Evolutionary conservation across 1,140 invertebrate species (phyloP), one percentile per base, ranked within the genome.

Genomic region (Megalonaias nervosa): DNA sequence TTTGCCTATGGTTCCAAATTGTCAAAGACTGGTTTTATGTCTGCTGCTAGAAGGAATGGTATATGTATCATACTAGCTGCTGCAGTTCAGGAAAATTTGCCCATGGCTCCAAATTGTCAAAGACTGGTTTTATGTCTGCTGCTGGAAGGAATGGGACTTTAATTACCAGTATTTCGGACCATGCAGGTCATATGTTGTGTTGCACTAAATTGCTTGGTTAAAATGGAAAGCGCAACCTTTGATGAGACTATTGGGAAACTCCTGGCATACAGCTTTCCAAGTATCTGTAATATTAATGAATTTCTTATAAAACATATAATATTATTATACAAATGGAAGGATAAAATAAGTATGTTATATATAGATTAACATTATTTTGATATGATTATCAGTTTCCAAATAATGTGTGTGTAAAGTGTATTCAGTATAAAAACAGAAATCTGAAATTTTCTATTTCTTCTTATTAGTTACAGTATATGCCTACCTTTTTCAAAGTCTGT

Each of bases 21-120:
- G 14, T 66, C 16, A 26, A 66, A 66, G 65, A 23, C 65, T 16
- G 16, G 16, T 14, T 14, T 14, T 14, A 66, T 66, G 16, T 66
- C 14, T 14, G 13, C 23, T 16, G 65, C 65, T 14, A 23, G 65
- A 16, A 66, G 65, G 23, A 66, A 66, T 17, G 65, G 65, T 14
- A 66, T 14, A 26, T 14, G 14, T 16, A 66, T 14, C 14, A 66
- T 13, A 26, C 61, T 48, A 64, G 16, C 65, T 66, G 16, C 65
- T 26, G 16, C 65, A 66, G 65, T 26, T 66, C 65, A 66, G 65
- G 14, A n/a, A n/a, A n/a, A 66, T 14, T 66, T 14, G 65, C 65
- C 65, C 14, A 17, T 14, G 16, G 13, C 15, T 16, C 14, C 15
- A 66, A 23, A 14, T 14, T 26, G 14, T 66, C 16, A 26, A 66